Evolutionary conservation across 2,113 vertebrate genomes (phyloP).

Genomic region (Tinamus guttatus): DNA sequence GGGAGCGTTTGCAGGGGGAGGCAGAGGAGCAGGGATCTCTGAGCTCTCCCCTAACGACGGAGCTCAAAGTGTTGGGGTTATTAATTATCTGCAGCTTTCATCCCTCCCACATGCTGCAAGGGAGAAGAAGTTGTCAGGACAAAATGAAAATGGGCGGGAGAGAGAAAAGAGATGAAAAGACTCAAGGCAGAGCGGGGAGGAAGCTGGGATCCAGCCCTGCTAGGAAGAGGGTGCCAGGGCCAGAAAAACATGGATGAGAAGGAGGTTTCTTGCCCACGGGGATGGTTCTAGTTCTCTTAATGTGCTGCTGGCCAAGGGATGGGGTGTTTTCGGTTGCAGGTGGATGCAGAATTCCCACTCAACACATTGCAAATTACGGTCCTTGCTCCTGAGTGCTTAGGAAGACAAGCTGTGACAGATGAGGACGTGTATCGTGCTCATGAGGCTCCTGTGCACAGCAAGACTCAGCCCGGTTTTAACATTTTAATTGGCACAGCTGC

Average conservation of each 20-base stretch:
- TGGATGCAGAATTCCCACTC: not conserved
- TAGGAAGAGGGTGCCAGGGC: not conserved
- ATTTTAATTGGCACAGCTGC: rapidly evolving
- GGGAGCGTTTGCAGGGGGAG: not conserved
- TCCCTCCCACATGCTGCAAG: slow-evolving; percentile 44
- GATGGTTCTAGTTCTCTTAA: not conserved
- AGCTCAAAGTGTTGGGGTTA: not conserved
- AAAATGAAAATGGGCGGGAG: not conserved
- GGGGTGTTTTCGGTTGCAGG: not conserved
- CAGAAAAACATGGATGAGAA: not conserved
- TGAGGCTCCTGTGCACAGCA: not conserved
- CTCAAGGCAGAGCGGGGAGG: not conserved
- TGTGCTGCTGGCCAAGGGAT: not conserved
- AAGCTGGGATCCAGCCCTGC: not conserved
- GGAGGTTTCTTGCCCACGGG: not conserved
- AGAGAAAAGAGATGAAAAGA: slow-evolving; percentile 6
- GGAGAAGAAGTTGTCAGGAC: slow-evolving; percentile 18
- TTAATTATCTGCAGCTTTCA: slow-evolving; percentile 52
- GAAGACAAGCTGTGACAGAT: not conserved
- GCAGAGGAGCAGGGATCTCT: slow-evolving; percentile 3
- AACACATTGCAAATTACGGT: not conserved
- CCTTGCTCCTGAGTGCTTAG: not conserved
- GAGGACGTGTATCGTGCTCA: not conserved
- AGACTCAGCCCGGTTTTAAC: not conserved
- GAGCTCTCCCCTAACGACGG: slow-evolving; percentile 36